Conservation (phyloP, 92 coral and sea anemone genomes). For the Isaurus tuberculatus region DNA sequence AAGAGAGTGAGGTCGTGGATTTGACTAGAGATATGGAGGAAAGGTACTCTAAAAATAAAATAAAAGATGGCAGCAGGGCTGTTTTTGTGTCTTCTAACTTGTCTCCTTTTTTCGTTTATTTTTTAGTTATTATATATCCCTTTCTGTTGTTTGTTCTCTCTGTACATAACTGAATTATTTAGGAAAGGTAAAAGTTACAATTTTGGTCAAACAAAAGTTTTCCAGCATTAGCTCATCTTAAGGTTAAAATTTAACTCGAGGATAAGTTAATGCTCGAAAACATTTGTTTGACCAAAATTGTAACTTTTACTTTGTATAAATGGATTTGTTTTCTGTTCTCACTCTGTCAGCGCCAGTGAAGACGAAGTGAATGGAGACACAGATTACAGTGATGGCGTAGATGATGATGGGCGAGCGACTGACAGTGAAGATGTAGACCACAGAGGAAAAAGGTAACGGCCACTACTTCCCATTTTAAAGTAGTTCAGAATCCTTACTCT, state of each 20-base stretch:
- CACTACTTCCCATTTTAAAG: not conserved
- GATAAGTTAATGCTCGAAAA: conserved; percentile 10
- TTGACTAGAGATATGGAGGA: conserved; percentile 14
- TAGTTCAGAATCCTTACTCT: conserved; percentile 11
- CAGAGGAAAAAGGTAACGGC: conserved; percentile 3
- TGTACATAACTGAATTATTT: not conserved
- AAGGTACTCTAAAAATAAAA: conserved; percentile 13
- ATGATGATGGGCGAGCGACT: not conserved
- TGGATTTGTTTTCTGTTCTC: conserved; percentile 40
- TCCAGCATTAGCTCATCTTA: not conserved
- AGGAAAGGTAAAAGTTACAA: not conserved
- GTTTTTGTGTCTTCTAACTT: not conserved
- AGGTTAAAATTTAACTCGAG: conserved; percentile 6
- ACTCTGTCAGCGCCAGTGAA: conserved; percentile 42
- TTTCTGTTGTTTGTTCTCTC: conserved; percentile 26
- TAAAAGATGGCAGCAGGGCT: not conserved
- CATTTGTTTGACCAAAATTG: not conserved
- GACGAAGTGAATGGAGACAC: conserved; percentile 21
- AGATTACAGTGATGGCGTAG: not conserved
- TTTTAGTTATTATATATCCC: conserved; percentile 35
- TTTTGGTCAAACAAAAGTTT: not conserved
- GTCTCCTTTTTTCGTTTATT: not conserved
- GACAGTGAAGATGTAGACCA: not conserved
- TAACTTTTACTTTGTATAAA: not conserved
- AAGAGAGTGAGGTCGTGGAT: conserved; percentile 16